phyloP scores from a whole-genome alignment of 1,140 invertebrate genomes.

The Ostrea edulis region DNA sequence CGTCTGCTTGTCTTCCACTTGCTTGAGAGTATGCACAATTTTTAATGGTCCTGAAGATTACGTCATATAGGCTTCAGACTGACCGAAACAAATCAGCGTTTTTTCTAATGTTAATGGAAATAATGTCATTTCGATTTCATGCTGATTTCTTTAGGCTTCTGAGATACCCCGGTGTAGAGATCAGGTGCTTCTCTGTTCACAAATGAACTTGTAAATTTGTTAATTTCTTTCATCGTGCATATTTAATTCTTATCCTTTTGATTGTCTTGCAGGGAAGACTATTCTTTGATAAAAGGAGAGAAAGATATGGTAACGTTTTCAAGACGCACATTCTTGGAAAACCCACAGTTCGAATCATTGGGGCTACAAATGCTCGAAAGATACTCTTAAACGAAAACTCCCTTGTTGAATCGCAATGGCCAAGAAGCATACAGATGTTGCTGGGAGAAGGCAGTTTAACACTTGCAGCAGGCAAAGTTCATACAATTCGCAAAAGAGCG shows the following conservation, averaged over 20 bases:
- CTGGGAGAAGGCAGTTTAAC: slow-evolving; percentile 64
- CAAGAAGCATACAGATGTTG: slow-evolving; percentile 65
- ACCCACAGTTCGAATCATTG: slow-evolving; percentile 70
- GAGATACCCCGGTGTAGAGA: too few species aligned
- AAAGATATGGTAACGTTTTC: slow-evolving; percentile 66
- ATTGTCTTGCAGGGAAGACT: slow-evolving; percentile 62
- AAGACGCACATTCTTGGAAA: slow-evolving; percentile 71
- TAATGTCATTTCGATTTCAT: too few species aligned
- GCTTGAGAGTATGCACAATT: too few species aligned
- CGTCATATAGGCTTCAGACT: too few species aligned
- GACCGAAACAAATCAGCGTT: too few species aligned
- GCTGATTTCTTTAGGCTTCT: too few species aligned
- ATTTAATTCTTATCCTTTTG: background rate
- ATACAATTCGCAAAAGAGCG: slow-evolving; percentile 61
- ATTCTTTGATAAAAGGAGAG: slow-evolving; percentile 64
- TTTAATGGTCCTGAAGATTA: too few species aligned
- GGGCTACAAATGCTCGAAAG: slow-evolving; percentile 64
- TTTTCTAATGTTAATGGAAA: too few species aligned
- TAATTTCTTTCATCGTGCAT: background rate
- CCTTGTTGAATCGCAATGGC: slow-evolving; percentile 72
- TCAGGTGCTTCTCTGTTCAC: too few species aligned
- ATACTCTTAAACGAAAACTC: slow-evolving; percentile 68
- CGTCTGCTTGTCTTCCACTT: too few species aligned
- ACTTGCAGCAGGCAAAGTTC: slow-evolving; percentile 58
- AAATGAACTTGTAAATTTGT: too few species aligned